A percentile compares a stretch with the other conserved stretches of the same genome.
Evolutionary conservation across 2,888 invertebrate species (phyloP).

Genomic region (Zonitis immaculata): DNA sequence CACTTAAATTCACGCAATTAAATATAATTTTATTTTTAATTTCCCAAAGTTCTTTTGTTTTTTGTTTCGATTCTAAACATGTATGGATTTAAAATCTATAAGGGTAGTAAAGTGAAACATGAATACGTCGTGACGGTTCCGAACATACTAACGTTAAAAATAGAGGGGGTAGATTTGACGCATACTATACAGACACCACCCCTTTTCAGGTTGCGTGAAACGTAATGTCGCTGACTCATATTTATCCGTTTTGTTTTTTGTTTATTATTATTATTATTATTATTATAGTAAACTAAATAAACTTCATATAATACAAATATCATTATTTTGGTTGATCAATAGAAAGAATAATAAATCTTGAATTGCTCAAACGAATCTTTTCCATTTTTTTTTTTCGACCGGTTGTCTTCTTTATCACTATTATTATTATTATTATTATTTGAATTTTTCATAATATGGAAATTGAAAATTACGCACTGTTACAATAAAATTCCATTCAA

Average conservation of each 20-base stretch:
- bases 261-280: too few relatives aligned
- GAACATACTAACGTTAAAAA: constrained; percentile 1
- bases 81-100: background rate
- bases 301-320: background rate
- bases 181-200: constrained; percentile 25
- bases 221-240: constrained; percentile 23
- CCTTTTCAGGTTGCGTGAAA: constrained; percentile 26
- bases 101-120: background rate
- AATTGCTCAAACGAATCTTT: too few relatives aligned
- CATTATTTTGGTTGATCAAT: too few relatives aligned
- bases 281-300: too few relatives aligned
- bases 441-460: too few relatives aligned
- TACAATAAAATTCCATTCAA: too few relatives aligned
- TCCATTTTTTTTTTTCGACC: too few relatives aligned
- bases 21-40: background rate
- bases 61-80: background rate
- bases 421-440: too few relatives aligned
- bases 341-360: too few relatives aligned
- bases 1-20: background rate
- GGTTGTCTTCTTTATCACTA: too few relatives aligned
- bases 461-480: too few relatives aligned
- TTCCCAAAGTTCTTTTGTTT: background rate
- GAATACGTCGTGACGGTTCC: background rate
- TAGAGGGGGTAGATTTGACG: constrained; percentile 20
- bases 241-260: too few relatives aligned